Base-by-base conservation (phyloP, 2,113 vertebrate genomes). In the Gadus chalcogrammus region DNA sequence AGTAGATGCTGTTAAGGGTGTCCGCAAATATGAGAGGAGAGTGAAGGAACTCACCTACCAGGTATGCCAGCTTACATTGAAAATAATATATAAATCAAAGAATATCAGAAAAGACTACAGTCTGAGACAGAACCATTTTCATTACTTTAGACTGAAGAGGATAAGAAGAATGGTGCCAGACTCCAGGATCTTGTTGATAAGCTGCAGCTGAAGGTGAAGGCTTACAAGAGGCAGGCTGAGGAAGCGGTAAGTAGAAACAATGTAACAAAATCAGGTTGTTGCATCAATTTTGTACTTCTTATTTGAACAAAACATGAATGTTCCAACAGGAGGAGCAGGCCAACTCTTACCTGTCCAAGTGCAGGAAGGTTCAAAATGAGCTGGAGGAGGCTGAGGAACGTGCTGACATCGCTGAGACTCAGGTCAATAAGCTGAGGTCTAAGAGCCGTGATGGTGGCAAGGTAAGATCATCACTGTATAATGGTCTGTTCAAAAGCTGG, bases 151-250 rank as follows among this genome's bases (percentile, higher is more conserved):
- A 58, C 55, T 58, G 55, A 58, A 16, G 55, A 58, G 55, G 55
- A 58, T n/a, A 58, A 58, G 55, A 58, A 58, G 55, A 58, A 58
- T 58, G 55, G 55, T 16, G 55, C 55, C 55, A 58, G 55, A n/a
- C 55, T 58, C 15, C 55, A 58, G 55, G 55, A 87, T 74, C 70
- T 87, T 56, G 84, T 78, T 42, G 78, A 85, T 67, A 84, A 82
- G 74, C 77, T 95, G 69, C 94, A 95, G 71, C 75, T 91, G 77
- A 95, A 95, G 76, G 94, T 95, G 63, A 95, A 94, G 55, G 89
- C 91, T 64, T 95, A 94, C 72, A 94, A 95, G 88, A 93, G 93
- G 61, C 94, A 95, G 85, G 84, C 93, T 67, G 94, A 95, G 79
- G 94, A 95, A 27, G 83, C 92, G 69, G 69, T 71, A 65, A 65